Evolutionary conservation across 1,140 invertebrate genomes (phyloP).

Genomic region (Drosophila kikkawai): DNA sequence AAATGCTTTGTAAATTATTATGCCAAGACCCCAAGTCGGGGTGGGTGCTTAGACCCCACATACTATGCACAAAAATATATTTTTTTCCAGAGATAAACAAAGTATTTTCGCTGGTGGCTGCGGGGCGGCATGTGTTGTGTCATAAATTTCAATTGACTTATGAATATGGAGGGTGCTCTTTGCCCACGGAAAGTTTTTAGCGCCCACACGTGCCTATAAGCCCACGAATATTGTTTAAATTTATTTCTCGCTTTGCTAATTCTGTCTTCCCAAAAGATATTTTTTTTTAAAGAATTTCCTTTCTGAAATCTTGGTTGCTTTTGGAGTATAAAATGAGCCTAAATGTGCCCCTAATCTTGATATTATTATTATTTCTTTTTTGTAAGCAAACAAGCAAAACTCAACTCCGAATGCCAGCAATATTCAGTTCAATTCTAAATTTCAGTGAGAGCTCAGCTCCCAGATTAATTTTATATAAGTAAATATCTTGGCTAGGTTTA

Average conservation of each 20-base stretch:
- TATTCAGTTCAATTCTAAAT: neutral
- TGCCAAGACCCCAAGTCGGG: conserved; percentile 23
- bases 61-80: conserved; percentile 59
- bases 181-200: conserved; percentile 39
- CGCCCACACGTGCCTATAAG: conserved; percentile 48
- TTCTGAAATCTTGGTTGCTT: neutral
- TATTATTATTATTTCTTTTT: neutral
- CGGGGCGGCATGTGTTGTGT: conserved; percentile 34
- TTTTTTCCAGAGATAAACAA: conserved; percentile 58
- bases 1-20: conserved; percentile 80
- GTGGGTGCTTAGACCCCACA: conserved; percentile 12
- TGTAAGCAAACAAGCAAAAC: neutral
- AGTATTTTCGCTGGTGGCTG: conserved; percentile 16
- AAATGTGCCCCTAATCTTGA: too few relatives aligned
- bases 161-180: conserved; percentile 47
- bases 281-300: neutral
- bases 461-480: neutral
- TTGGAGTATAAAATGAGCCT: neutral
- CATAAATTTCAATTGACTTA: conserved; percentile 79
- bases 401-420: neutral
- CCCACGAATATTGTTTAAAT: conserved; percentile 31
- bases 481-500: neutral
- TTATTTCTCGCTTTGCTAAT: conserved; percentile 27
- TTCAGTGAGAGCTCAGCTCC: neutral
- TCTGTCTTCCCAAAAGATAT: neutral